Percentiles rank a stretch among this genome's conserved stretches.
Conservation (phyloP, 2,888 invertebrate species). For the Spodoptera littoralis region DNA sequence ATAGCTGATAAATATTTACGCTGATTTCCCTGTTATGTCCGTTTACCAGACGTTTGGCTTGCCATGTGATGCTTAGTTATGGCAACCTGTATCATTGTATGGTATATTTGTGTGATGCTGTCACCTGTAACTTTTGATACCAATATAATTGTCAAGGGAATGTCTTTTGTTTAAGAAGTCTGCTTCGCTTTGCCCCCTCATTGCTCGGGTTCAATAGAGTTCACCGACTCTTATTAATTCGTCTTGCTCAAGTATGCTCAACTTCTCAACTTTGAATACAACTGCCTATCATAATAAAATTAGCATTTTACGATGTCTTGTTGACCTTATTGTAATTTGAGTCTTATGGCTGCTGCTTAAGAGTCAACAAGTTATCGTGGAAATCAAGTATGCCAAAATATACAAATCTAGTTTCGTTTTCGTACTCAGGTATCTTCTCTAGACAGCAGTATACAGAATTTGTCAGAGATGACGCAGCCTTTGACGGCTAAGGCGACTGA, state of each 20-base stretch:
- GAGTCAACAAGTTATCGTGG: constrained; percentile 5
- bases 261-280: not conserved
- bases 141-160: not conserved
- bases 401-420: constrained; percentile 10
- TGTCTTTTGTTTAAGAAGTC: constrained; percentile 14
- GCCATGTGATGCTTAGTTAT: constrained; percentile 34
- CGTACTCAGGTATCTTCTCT: constrained; percentile 82
- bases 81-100: constrained; percentile 15
- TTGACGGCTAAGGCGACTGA: constrained; percentile 82
- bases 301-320: constrained; percentile 11
- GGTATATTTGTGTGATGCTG: constrained; percentile 29
- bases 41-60: constrained; percentile 37
- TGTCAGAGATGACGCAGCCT: constrained; percentile 85
- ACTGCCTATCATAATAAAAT: not conserved
- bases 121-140: not conserved
- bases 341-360: constrained; percentile 11
- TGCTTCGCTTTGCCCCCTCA: constrained; percentile 40
- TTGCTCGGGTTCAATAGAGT: constrained; percentile 27
- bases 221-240: constrained; percentile 21
- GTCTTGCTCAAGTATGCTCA: constrained; percentile 27
- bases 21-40: constrained; percentile 18
- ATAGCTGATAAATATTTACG: constrained; percentile 29
- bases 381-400: constrained; percentile 5
- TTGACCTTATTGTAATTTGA: constrained; percentile 5
- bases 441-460: constrained; percentile 85